Evolutionary conservation across 2,797 vertebrate species (phyloP), one percentile per base, ranked within the genome.

Genomic region (Coregonus ussuriensis): DNA sequence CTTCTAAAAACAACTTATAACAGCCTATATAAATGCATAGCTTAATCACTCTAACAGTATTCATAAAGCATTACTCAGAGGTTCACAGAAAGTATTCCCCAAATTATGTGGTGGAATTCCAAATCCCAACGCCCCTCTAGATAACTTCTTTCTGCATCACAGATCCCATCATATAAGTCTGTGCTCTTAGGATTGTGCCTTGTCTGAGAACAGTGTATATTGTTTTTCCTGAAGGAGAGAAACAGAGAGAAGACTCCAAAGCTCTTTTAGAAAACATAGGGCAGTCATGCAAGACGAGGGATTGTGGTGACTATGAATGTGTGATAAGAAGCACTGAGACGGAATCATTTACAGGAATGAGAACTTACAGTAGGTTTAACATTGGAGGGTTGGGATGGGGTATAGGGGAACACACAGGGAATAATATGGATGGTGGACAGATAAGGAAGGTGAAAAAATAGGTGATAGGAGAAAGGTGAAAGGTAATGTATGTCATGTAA

Each of bases 211-310:
- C 14, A 18, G 14, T 51, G 11, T 29, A 35, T 70, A 81, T 81
- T 85, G 72, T 86, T 77, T 70, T 77, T 70, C 65, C 74, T 77
- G 71, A 52, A 37, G 11, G 65, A 59, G 0, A 15, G 74, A 82
- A 56, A 87, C 47, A 74, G 63, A 41, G 53, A n/a, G 66, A 74
- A 74, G 67, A 76, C 79, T 78, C 72, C 69, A 82, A 78, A 78
- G 75, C 83, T 88, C 76, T 89, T 92, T 91, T 85, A 59, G 80
- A 82, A 93, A 92, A 89, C 90, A 91, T 86, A 74, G 87, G 62
- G 73, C 74, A 77, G 81, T 18, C 81, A 84, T 78, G 81, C 89
- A 84, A 88, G 89, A 88, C 81, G 35, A 59, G n/a, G 21, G 67
- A n/a, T 72, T 78, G 79, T 63, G 67, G 76, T 78, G 82, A 62